phyloP scores from a whole-genome alignment of 2,113 vertebrate species.

The Oreochromis aureus region DNA sequence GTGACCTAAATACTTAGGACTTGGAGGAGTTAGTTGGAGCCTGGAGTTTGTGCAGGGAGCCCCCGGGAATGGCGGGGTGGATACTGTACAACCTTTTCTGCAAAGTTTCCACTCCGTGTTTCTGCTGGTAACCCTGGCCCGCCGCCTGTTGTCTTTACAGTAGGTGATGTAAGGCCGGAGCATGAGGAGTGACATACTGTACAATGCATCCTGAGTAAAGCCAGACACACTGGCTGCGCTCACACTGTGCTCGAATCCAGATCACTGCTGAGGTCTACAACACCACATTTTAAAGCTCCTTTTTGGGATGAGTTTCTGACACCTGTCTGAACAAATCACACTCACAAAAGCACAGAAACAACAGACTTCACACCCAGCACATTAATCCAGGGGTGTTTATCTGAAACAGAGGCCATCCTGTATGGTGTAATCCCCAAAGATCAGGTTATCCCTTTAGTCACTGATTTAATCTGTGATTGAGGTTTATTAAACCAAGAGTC shows the following conservation, averaged over 20 bases:
- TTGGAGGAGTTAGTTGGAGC: conserved; percentile 27
- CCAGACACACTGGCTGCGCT: conserved; percentile 27
- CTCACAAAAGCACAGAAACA: background rate
- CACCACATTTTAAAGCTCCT: background rate
- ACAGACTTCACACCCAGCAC: background rate
- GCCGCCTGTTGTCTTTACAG: conserved; percentile 42
- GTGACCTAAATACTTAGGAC: conserved; percentile 35
- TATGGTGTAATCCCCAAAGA: background rate
- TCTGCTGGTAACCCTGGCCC: conserved; percentile 31
- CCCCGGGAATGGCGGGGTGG: conserved; percentile 33
- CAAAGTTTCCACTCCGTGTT: conserved; percentile 51
- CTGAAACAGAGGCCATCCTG: background rate
- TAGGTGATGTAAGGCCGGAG: conserved; percentile 53
- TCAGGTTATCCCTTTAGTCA: background rate
- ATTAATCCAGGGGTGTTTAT: background rate
- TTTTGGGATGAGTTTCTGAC: background rate
- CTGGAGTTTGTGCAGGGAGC: conserved; percentile 21
- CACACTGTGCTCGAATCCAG: conserved; percentile 16
- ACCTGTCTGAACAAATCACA: background rate
- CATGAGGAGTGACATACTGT: conserved; percentile 48
- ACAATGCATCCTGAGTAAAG: conserved; percentile 28
- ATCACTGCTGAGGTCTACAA: conserved; percentile 3
- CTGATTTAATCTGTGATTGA: background rate
- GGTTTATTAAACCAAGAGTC: background rate
- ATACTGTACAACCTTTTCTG: conserved; percentile 49